Evolutionary conservation across 2,888 invertebrate genomes (phyloP).

Genomic region (Odontomyia ornata): DNA sequence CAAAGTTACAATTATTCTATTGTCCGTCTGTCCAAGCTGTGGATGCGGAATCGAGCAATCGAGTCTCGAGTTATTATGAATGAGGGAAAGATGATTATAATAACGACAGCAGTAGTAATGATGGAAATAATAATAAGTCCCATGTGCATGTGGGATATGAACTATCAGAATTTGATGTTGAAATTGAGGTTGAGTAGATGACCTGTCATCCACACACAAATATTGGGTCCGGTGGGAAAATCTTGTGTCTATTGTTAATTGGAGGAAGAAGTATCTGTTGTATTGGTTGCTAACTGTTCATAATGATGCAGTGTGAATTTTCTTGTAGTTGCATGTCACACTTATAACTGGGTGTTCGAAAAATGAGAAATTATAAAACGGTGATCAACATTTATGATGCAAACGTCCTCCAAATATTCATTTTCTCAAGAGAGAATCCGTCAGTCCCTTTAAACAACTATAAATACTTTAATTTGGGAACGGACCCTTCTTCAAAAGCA

Average conservation of each 20-base stretch:
- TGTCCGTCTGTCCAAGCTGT: conserved; percentile 18
- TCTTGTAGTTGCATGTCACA: not conserved
- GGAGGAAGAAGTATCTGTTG: not conserved
- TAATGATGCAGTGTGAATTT: not conserved
- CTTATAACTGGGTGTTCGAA: not conserved
- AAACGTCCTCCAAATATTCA: too few species aligned
- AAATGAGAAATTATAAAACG: not conserved
- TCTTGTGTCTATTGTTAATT: not conserved
- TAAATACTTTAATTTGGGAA: not conserved
- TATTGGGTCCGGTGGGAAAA: not conserved
- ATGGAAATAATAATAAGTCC: conserved; percentile 3
- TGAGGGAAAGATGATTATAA: conserved; percentile 28
- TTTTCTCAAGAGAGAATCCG: too few species aligned
- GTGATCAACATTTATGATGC: too few species aligned
- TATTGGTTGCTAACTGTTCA: not conserved
- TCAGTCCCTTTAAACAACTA: too few species aligned
- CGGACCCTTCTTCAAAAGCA: not conserved
- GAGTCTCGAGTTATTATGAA: conserved; percentile 3
- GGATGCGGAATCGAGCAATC: conserved; percentile 19
- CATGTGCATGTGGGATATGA: conserved; percentile 11
- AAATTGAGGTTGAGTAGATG: conserved; percentile 28
- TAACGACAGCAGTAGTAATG: conserved; percentile 31
- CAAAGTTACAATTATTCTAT: conserved; percentile 35
- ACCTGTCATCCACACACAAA: conserved; percentile 11
- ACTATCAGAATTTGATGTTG: conserved; percentile 25